Evolutionary conservation across 2,888 invertebrate genomes (phyloP), one percentile per base, ranked within the genome.

Genomic region (Zygogramma bicolorata): DNA sequence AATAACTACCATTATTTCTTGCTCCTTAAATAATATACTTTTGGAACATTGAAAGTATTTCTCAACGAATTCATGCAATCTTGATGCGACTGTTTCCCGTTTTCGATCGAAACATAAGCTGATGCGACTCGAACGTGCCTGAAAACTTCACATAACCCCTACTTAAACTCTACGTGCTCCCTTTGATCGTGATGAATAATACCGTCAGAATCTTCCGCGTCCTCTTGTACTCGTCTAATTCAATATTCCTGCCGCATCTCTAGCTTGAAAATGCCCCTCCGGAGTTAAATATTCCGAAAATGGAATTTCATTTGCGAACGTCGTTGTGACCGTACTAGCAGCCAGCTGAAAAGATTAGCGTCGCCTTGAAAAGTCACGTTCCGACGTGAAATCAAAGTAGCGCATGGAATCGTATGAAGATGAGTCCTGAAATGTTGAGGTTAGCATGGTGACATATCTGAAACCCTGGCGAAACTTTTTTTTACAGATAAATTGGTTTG

Each of bases 181-280:
- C 46, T 46, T 46, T 46, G 46, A 46, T 46, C 46, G 20, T 46
- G 46, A 46, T 46, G 46, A 46, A 46, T 46, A 46, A 46, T 46
- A 46, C 46, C 20, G 10, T 10, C 22, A 20, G 46, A 0, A 46
- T 13, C 46, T 20, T 42, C 40, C 15, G 8, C 46, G 6, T 20
- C 46, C 46, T 46, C 46, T 46, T 46, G 46, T 46, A 46, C 18
- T 46, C 46, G 20, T 46, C 46, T 46, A 46, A 46, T 46, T 46
- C 18, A 46, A 46, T 46, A 46, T 46, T 46, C 46, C 20, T 8
- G 3, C 18, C 22, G 46, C 20, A 46, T 46, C 46, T 20, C 20
- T 46, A 46, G 20, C 46, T 46, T 20, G 46, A 46, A 46, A 46
- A 18, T 46, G 10, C 46, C 46, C 46, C 8, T 46, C 46, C 46